Evolutionary conservation across 2,797 vertebrate genomes (phyloP), one percentile per base, ranked within the genome.

Genomic region (Coendou prehensilis): DNA sequence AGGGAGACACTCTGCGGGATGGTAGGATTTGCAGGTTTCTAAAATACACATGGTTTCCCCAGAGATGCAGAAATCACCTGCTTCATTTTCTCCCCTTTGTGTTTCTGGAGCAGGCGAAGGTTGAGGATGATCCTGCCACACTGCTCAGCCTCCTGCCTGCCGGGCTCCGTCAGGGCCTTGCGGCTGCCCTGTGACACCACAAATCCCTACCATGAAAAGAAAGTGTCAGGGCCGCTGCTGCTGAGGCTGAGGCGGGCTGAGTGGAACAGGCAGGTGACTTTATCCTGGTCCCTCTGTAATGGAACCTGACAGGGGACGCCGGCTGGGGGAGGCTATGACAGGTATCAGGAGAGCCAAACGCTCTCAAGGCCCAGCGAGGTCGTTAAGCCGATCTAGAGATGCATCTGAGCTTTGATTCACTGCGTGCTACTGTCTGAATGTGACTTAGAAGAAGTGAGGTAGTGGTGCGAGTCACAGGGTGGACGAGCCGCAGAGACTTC

Each of bases 391-490:
- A 64, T 61, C 50, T 37, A 5, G 26, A 50, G 69, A 59, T 9
- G 37, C 10, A 10, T 28, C 11, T 22, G 33, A 15, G 69, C 52
- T 88, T 76, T 0, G 6, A 22, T 41, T 47, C 23, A 6, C 9
- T 4, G 30, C 26, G 4, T 45, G 3, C 20, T 41, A 1, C 88
- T 45, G 4, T 54, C 33, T 17, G 23, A 26, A 22, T 22, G 73
- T 30, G 64, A 61, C 64, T 81, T 9, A 3, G 73, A 63, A 93
- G 83, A 59, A 45, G 45, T 7, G 54, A 14, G 15, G 50, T 30
- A 22, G 17, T 1, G 2, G 10, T 6, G 18, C 10, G 0, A 1
- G 47, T 23, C 9, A 2, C 22, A 2, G 18, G 5, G 2, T 15
- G 78, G 69, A 4, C 11, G 41, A 30, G 28, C 33, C 85, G 18